A percentile compares a stretch with the other conserved stretches of the same genome.
phyloP scores from a whole-genome alignment of 2,113 vertebrate species.

The Cololabis saira region DNA sequence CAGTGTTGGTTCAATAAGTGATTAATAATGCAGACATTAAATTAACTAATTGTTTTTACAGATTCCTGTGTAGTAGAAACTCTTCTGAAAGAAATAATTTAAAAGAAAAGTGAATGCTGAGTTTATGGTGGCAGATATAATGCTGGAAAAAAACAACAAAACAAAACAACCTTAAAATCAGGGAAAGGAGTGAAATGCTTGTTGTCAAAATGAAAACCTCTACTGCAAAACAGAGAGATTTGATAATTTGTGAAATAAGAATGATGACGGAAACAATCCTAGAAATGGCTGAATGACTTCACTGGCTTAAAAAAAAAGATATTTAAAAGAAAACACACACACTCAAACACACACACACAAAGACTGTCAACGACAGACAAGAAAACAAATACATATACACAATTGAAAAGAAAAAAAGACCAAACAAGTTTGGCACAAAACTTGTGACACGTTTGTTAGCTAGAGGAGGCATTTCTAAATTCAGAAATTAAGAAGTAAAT shows the following conservation, averaged over 20 bases:
- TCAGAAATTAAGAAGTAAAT: not conserved
- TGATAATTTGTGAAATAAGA: constrained; percentile 22
- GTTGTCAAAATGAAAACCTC: constrained; percentile 47
- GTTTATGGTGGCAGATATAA: constrained; percentile 18
- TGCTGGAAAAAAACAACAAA: not conserved
- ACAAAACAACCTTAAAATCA: constrained; percentile 4
- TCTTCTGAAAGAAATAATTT: constrained; percentile 40
- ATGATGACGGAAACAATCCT: constrained; percentile 28
- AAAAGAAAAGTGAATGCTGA: constrained; percentile 5
- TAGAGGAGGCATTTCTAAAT: constrained; percentile 36
- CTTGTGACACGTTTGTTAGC: constrained; percentile 27
- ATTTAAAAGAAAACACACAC: constrained; percentile 49
- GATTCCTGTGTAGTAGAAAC: constrained; percentile 7
- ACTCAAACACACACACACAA: constrained; percentile 55
- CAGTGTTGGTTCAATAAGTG: constrained; percentile 55
- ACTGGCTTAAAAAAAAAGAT: constrained; percentile 32
- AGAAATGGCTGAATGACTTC: constrained; percentile 23
- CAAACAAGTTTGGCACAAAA: constrained; percentile 72
- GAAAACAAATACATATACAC: constrained; percentile 42
- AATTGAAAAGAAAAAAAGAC: constrained; percentile 53
- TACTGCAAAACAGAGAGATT: constrained; percentile 34
- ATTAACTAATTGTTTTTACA: constrained; percentile 18
- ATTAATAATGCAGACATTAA: constrained; percentile 10
- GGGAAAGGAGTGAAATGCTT: constrained; percentile 46
- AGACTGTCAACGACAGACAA: constrained; percentile 23